Evolutionary conservation across 2,797 vertebrate species (phyloP).

Genomic region (Brotula barbata): DNA sequence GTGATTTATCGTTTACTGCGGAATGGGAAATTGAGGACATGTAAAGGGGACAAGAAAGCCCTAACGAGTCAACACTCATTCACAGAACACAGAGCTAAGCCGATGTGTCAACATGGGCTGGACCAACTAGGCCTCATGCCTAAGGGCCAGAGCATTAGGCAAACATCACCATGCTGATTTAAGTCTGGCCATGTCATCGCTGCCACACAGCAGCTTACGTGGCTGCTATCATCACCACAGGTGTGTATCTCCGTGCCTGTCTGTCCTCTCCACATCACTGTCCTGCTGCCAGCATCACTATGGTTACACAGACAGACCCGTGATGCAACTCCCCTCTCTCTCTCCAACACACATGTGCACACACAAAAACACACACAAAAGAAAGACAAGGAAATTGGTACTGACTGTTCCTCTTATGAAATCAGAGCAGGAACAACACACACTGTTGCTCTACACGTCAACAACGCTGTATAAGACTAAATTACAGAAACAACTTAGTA

Average conservation of each 20-base stretch:
- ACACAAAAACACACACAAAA: constrained; percentile 12
- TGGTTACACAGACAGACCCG: constrained; percentile 49
- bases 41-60: constrained; percentile 5
- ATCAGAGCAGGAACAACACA: constrained; percentile 37
- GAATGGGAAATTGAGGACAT: constrained; percentile 2
- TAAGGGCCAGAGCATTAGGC: constrained; percentile 18
- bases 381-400: constrained; percentile 31
- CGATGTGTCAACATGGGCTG: constrained; percentile 39
- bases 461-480: constrained; percentile 26
- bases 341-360: neutral
- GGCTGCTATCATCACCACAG: constrained; percentile 30
- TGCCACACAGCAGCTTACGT: constrained; percentile 32
- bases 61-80: constrained; percentile 31
- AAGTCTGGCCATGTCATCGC: constrained; percentile 41
- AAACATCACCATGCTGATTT: constrained; percentile 45
- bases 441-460: constrained; percentile 20
- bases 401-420: constrained; percentile 37
- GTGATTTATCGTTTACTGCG: neutral
- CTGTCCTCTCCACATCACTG: constrained; percentile 33
- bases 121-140: constrained; percentile 16
- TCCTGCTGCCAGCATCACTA: constrained; percentile 55
- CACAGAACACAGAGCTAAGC: constrained; percentile 15
- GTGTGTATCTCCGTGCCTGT: constrained; percentile 23
- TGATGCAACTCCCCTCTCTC: constrained; percentile 39
- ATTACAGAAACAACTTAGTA: constrained; percentile 18